Evolutionary conservation across 2,888 invertebrate species (phyloP).

Genomic region (Neocrepidodera transversa): DNA sequence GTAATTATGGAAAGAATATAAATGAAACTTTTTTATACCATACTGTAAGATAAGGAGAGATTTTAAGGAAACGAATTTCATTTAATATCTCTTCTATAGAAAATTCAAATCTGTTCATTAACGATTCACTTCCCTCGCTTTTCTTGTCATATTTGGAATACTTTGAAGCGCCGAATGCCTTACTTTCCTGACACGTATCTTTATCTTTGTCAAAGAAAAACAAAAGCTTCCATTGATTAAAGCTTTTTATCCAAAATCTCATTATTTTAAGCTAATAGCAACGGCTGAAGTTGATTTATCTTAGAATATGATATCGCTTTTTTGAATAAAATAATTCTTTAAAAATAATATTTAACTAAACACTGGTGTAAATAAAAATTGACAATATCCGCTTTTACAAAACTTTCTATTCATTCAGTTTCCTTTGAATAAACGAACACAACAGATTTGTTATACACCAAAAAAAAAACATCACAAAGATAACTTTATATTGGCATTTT

Average conservation of each 20-base stretch:
- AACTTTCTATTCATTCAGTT: no score
- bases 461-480: no score
- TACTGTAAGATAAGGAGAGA: background rate
- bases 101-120: slow-evolving; percentile 8
- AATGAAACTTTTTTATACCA: background rate
- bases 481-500: background rate
- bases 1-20: background rate
- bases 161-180: background rate
- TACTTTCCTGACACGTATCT: slow-evolving; percentile 1
- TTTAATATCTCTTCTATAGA: slow-evolving; percentile 6
- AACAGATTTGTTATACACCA: no score
- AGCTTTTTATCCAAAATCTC: background rate
- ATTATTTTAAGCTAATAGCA: background rate
- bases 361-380: no score
- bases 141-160: slow-evolving; percentile 8
- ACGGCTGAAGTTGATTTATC: no score
- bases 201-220: slow-evolving; percentile 8
- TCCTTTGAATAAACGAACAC: no score
- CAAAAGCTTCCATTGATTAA: background rate
- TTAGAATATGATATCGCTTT: no score
- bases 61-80: background rate
- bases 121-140: background rate
- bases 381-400: no score
- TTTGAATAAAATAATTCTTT: no score
- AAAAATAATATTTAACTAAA: no score